Conservation (phyloP, 2,888 invertebrate genomes). For the Chymomyza amoena region DNA sequence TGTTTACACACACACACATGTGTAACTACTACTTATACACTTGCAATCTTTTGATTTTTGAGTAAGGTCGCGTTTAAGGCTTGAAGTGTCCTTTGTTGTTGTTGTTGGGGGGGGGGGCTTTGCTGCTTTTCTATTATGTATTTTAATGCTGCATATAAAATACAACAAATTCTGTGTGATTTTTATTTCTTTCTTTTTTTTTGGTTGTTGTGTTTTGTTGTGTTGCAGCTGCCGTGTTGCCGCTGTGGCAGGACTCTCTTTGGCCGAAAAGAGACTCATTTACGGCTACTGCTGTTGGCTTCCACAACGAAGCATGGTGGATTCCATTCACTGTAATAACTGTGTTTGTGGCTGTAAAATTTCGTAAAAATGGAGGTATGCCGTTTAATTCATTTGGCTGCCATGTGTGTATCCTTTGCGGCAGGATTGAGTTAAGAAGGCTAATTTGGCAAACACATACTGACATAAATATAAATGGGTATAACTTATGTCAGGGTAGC, state of each 20-base stretch:
- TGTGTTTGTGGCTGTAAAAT: neutral
- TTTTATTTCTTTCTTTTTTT: neutral
- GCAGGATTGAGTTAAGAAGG: neutral
- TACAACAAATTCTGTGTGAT: neutral
- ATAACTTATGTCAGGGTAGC: too few relatives aligned
- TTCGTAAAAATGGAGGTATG: neutral
- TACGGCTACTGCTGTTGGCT: neutral
- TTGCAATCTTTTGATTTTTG: slow-evolving; percentile 28
- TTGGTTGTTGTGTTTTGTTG: neutral
- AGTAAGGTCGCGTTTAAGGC: slow-evolving; percentile 40
- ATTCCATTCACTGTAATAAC: neutral
- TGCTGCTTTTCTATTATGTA: neutral
- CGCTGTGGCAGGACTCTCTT: neutral
- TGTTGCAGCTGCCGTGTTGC: slow-evolving; percentile 27
- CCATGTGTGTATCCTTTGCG: neutral
- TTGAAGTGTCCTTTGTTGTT: neutral
- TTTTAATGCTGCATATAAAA: neutral
- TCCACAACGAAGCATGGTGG: slow-evolving; percentile 3
- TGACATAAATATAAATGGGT: too few relatives aligned
- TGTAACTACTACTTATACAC: slow-evolving; percentile 13
- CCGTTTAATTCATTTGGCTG: neutral
- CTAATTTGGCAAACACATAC: neutral
- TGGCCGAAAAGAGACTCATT: neutral
- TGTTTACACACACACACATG: neutral
- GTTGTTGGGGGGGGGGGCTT: too few relatives aligned